Percentiles rank a stretch among this genome's conserved stretches.
Conservation (phyloP, 2,888 invertebrate species). For the Bembecia ichneumoniformis region DNA sequence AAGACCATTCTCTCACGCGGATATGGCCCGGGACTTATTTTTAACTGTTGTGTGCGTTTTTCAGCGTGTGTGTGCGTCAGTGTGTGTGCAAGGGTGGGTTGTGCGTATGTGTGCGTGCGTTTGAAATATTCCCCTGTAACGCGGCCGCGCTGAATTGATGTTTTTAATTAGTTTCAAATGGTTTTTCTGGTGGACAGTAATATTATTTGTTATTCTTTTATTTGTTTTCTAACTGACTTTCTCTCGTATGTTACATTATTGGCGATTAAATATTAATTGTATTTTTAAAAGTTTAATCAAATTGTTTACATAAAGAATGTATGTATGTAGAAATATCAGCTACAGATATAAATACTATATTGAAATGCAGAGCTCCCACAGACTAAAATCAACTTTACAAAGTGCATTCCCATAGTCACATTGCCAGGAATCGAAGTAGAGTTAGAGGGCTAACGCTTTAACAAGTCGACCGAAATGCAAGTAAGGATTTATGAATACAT, state of each 20-base stretch:
- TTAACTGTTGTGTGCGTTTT: constrained; percentile 58
- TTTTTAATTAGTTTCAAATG: constrained; percentile 71
- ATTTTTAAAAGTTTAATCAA: too few relatives aligned
- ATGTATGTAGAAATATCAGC: too few relatives aligned
- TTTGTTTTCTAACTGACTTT: constrained; percentile 36
- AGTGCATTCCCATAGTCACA: too few relatives aligned
- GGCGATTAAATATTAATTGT: too few relatives aligned
- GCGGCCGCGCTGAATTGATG: constrained; percentile 61
- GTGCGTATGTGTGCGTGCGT: constrained; percentile 51
- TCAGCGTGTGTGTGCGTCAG: constrained; percentile 34
- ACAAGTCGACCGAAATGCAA: too few relatives aligned
- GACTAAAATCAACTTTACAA: too few relatives aligned
- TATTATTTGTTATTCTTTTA: constrained; percentile 2
- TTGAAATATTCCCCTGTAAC: constrained; percentile 65
- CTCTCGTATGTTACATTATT: neutral
- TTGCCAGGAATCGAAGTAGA: too few relatives aligned
- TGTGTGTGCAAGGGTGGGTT: constrained; percentile 27
- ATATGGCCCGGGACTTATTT: constrained; percentile 64
- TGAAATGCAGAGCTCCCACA: too few relatives aligned
- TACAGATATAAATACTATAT: too few relatives aligned
- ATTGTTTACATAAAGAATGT: too few relatives aligned
- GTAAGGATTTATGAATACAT: too few relatives aligned
- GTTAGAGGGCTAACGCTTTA: too few relatives aligned
- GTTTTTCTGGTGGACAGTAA: constrained; percentile 55
- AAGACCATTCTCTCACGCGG: constrained; percentile 60